Evolutionary conservation across 2,113 vertebrate genomes (phyloP).

Genomic region (Pseudolaguvia tuberculata): DNA sequence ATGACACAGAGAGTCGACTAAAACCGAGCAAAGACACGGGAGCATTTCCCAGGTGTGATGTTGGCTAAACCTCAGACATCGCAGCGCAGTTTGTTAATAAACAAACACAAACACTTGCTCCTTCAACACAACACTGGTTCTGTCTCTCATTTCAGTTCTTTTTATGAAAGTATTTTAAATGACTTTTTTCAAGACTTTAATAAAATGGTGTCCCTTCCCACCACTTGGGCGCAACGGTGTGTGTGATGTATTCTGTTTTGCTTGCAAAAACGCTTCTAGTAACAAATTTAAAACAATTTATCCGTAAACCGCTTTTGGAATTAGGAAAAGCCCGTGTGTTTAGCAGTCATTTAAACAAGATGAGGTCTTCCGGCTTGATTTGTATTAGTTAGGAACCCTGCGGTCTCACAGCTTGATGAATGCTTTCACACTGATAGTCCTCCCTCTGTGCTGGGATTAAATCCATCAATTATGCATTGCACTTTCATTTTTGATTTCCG

Average conservation of each 20-base stretch:
- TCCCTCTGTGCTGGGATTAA: constrained; percentile 49
- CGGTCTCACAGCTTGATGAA: constrained; percentile 14
- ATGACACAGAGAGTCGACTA: too few species aligned
- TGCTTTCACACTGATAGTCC: constrained; percentile 43
- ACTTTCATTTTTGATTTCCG: constrained; percentile 55
- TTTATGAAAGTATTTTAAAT: not conserved
- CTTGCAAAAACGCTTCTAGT: not conserved
- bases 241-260: too few species aligned
- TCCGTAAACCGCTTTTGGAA: not conserved
- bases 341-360: not conserved
- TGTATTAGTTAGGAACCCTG: constrained; percentile 2
- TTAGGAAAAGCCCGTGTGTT: not conserved
- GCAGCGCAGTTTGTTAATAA: not conserved
- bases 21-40: not conserved
- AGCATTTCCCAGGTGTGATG: not conserved
- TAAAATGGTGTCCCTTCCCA: not conserved
- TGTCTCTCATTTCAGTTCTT: not conserved
- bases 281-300: not conserved
- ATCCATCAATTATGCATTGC: constrained; percentile 65
- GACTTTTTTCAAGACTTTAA: not conserved
- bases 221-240: not conserved
- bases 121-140: not conserved
- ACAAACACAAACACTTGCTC: not conserved
- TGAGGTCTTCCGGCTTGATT: constrained; percentile 25
- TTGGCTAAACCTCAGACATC: not conserved